Conservation (phyloP, 2,888 invertebrate species). For the Linnaemya tessellans region DNA sequence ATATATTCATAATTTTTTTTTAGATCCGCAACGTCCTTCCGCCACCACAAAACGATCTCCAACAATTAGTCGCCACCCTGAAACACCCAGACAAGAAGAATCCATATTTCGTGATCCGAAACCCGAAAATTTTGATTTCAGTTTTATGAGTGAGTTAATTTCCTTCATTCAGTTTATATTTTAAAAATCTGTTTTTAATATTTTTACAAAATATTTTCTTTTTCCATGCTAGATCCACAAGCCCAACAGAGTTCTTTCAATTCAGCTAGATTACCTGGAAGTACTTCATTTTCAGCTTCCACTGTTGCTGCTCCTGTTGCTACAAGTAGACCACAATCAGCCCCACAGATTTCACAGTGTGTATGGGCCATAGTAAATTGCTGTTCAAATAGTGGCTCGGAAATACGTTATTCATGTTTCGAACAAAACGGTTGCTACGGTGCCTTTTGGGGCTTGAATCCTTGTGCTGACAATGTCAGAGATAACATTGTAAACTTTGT, state of each 20-base stretch:
- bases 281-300: neutral
- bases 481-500: slow-evolving; percentile 72
- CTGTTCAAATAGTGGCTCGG: slow-evolving; percentile 85
- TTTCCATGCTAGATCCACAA: slow-evolving; percentile 33
- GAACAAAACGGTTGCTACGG: slow-evolving; percentile 89
- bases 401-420: slow-evolving; percentile 86
- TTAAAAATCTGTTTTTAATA: neutral
- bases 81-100: slow-evolving; percentile 59
- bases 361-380: slow-evolving; percentile 91
- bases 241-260: slow-evolving; percentile 13
- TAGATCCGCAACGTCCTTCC: slow-evolving; percentile 33
- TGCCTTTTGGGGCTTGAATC: slow-evolving; percentile 89
- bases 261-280: slow-evolving; percentile 38
- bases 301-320: neutral
- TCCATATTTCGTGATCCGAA: slow-evolving; percentile 76
- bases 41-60: slow-evolving; percentile 18
- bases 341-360: slow-evolving; percentile 85
- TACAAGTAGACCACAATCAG: slow-evolving; percentile 77
- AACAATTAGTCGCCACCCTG: slow-evolving; percentile 57
- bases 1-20: too few relatives aligned
- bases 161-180: neutral
- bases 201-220: neutral
- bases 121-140: slow-evolving; percentile 74
- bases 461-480: slow-evolving; percentile 86
- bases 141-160: slow-evolving; percentile 70